Percentiles rank a stretch among this genome's conserved stretches.
These are phyloP conservation scores for Myotis lucifugus DNA, from an alignment of 2,113 vertebrate species.

Conservation along the genomic window DNA sequence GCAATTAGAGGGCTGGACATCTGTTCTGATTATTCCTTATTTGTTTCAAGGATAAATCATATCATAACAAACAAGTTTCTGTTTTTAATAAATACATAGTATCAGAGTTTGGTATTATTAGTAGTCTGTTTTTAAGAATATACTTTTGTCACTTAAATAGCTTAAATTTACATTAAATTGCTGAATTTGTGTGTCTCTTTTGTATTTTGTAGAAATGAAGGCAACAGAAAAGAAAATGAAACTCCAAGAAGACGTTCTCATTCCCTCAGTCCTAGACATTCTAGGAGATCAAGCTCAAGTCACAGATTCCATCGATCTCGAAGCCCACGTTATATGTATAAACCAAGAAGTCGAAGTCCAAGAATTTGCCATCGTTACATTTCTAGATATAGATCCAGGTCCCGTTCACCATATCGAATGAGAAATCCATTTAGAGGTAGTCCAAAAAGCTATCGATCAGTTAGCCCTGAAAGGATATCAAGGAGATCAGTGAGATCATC, in stretches of 20 bases:
- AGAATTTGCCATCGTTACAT: constrained; percentile 71
- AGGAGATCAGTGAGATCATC: constrained; percentile 83
- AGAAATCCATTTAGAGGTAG: constrained; percentile 62
- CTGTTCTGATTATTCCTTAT: constrained; percentile 52
- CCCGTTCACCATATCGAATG: constrained; percentile 79
- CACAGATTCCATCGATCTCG: constrained; percentile 80
- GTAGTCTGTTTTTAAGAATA: neutral
- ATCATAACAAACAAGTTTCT: neutral
- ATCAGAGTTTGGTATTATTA: neutral
- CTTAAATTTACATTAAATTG: constrained; percentile 43
- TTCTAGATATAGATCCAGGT: constrained; percentile 81
- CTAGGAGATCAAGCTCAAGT: constrained; percentile 79
- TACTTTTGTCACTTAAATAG: neutral
- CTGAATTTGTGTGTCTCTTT: neutral
- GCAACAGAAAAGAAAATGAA: constrained; percentile 81
- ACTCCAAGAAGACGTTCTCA: constrained; percentile 81
- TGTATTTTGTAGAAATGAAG: constrained; percentile 75
- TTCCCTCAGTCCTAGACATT: constrained; percentile 83
- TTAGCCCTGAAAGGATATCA: constrained; percentile 80
- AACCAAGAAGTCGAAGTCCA: constrained; percentile 83
- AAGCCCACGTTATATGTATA: constrained; percentile 80
- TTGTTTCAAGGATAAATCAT: neutral
- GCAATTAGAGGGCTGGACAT: neutral
- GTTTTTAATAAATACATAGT: neutral
- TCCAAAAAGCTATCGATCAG: constrained; percentile 76